These are phyloP conservation scores for Aphodius granarius DNA, from an alignment of 2,888 invertebrate genomes.

Conservation along the genomic window DNA sequence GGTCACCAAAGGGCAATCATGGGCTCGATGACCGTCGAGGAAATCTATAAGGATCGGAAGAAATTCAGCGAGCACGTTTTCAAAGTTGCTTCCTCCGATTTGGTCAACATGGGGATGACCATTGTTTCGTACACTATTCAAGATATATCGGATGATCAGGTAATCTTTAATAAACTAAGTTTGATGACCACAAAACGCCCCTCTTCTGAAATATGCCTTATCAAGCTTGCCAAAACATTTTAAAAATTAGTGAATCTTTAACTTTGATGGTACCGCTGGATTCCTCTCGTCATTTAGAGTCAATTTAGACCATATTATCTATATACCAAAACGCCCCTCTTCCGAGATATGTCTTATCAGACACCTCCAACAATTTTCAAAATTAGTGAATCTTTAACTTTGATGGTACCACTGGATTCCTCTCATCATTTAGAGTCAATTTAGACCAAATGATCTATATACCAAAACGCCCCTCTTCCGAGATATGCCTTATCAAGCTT, in stretches of 20 bases:
- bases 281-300: background rate
- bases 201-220: background rate
- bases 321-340: background rate
- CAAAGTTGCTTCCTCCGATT: conserved; percentile 86
- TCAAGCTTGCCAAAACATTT: background rate
- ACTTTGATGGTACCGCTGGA: background rate
- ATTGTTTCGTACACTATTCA: conserved; percentile 89
- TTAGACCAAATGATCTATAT: background rate
- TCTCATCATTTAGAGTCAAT: background rate
- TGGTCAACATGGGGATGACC: conserved; percentile 91
- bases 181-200: too few species aligned
- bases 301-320: background rate
- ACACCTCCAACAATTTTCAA: background rate
- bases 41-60: conserved; percentile 89
- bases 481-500: conserved; percentile 36
- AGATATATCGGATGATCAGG: conserved; percentile 89
- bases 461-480: conserved; percentile 28
- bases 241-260: background rate
- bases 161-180: conserved; percentile 50
- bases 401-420: background rate
- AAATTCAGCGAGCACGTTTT: conserved; percentile 89
- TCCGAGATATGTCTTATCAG: background rate
- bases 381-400: conserved; percentile 14
- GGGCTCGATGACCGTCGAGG: conserved; percentile 92
- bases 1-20: conserved; percentile 90